Evolutionary conservation across 2,888 invertebrate species (phyloP).

Genomic region (Automeris io): DNA sequence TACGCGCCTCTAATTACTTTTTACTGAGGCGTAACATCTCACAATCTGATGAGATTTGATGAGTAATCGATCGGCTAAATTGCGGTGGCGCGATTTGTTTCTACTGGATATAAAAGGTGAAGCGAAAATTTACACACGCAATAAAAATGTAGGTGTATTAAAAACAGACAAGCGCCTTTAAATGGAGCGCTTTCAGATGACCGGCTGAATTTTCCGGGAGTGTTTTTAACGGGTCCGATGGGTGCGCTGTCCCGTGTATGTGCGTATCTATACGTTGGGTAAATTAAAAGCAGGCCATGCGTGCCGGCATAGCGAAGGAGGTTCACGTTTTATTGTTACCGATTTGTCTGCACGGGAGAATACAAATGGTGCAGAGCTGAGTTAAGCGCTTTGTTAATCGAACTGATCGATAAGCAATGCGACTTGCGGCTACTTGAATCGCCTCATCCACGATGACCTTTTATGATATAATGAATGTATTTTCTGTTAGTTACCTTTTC

Average conservation of each 20-base stretch:
- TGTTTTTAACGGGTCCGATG: conserved; percentile 58
- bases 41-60: conserved; percentile 53
- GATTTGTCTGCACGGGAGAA: conserved; percentile 69
- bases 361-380: conserved; percentile 63
- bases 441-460: conserved; percentile 15
- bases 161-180: conserved; percentile 36
- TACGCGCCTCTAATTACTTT: conserved; percentile 66
- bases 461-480: too few species aligned
- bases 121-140: conserved; percentile 32
- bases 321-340: conserved; percentile 66
- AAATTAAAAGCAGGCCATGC: conserved; percentile 75
- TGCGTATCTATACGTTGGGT: conserved; percentile 60
- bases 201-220: conserved; percentile 53
- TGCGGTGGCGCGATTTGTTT: conserved; percentile 37
- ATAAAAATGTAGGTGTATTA: conserved; percentile 38
- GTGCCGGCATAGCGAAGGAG: conserved; percentile 60
- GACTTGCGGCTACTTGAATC: conserved; percentile 20
- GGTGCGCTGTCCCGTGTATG: conserved; percentile 52
- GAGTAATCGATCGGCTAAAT: conserved; percentile 53
- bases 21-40: conserved; percentile 49
- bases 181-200: conserved; percentile 28
- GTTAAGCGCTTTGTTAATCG: conserved; percentile 67
- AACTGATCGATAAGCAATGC: conserved; percentile 47
- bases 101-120: conserved; percentile 28
- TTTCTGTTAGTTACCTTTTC: too few species aligned